phyloP scores from a whole-genome alignment of 2,888 invertebrate species.

The Torymus aiolomorphi region DNA sequence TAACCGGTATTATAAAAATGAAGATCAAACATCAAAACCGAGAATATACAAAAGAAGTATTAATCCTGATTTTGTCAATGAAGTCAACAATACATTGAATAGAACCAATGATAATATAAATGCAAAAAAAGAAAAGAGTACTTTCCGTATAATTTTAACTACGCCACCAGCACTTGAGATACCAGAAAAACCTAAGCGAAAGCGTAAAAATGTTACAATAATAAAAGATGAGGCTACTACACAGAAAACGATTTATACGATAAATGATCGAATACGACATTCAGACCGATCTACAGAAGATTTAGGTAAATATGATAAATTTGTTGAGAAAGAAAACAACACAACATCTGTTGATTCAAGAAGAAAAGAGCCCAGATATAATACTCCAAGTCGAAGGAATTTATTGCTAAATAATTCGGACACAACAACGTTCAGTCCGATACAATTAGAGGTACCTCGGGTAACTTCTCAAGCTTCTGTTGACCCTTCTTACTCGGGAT shows the following conservation, averaged over 20 bases:
- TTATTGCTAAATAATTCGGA: background rate
- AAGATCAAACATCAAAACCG: background rate
- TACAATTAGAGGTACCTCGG: background rate
- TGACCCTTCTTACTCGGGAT: conserved; percentile 28
- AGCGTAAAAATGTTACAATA: conserved; percentile 37
- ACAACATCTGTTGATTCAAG: conserved; percentile 59
- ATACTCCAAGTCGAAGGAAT: conserved; percentile 45
- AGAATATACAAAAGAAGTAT: conserved; percentile 44
- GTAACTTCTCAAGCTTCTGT: background rate
- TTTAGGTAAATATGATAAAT: conserved; percentile 61
- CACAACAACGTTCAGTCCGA: background rate
- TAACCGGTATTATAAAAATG: background rate
- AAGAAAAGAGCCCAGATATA: conserved; percentile 69
- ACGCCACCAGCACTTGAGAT: conserved; percentile 14
- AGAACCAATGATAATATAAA: background rate
- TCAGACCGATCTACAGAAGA: conserved; percentile 60
- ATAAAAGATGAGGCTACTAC: conserved; percentile 45
- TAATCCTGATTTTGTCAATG: background rate
- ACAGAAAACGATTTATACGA: conserved; percentile 61
- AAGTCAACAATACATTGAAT: conserved; percentile 14
- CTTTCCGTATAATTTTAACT: conserved; percentile 48
- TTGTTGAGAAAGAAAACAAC: conserved; percentile 51
- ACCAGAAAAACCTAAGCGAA: conserved; percentile 19
- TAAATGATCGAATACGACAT: conserved; percentile 63
- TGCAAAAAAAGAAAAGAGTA: conserved; percentile 5